These are phyloP conservation scores for Phenganax subtilis DNA, from an alignment of 92 coral and sea anemone genomes.

Conservation along the genomic window DNA sequence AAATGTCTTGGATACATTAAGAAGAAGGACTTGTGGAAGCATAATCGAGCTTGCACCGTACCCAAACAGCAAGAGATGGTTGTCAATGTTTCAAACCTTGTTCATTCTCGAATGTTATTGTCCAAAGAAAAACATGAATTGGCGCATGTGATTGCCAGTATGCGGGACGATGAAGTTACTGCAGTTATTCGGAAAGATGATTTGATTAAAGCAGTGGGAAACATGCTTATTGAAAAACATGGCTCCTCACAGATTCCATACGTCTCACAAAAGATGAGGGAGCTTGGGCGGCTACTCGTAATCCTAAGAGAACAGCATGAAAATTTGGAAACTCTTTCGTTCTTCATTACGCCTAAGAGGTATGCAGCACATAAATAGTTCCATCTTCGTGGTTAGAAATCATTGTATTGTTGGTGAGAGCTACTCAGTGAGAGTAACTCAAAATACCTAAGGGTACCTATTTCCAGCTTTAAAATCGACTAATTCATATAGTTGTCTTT, in stretches of 20 bases:
- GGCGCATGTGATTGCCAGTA: conserved; percentile 37
- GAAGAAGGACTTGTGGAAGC: conserved; percentile 52
- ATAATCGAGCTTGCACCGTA: conserved; percentile 29
- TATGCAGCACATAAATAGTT: no score
- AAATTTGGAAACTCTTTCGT: no score
- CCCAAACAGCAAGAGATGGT: conserved; percentile 25
- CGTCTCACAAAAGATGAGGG: conserved; percentile 50
- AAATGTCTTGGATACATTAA: conserved; percentile 42
- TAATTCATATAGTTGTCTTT: no score
- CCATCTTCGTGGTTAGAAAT: no score
- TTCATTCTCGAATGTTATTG: conserved; percentile 13
- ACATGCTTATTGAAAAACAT: conserved; percentile 38
- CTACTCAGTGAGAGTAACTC: no score
- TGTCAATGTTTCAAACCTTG: conserved; percentile 37
- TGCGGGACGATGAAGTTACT: conserved; percentile 54
- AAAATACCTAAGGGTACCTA: no score
- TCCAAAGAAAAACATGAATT: conserved; percentile 7
- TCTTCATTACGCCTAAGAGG: no score
- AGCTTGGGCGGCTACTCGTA: conserved; percentile 42
- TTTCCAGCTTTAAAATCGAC: no score
- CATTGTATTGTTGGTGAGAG: no score
- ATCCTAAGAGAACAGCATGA: conserved; percentile 4
- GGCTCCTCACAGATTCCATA: conserved; percentile 32
- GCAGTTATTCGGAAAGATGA: conserved; percentile 26
- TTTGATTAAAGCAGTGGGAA: conserved; percentile 42